Conservation (phyloP, 1,140 invertebrate genomes). For the Maniola jurtina region DNA sequence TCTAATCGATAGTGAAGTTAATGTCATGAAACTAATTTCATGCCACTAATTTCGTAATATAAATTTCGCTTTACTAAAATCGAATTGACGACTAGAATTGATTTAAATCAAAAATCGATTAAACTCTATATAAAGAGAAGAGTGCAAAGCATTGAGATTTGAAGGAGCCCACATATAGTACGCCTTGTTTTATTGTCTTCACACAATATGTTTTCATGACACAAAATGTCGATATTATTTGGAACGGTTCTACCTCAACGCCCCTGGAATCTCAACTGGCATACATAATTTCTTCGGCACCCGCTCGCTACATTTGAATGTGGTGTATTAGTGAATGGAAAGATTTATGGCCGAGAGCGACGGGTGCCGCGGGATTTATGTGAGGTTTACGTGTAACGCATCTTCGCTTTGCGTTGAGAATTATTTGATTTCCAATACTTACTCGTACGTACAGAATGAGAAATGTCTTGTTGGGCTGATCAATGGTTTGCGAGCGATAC, state of each 20-base stretch:
- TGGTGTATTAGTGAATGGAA: constrained; percentile 38
- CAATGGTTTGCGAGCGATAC: constrained; percentile 7
- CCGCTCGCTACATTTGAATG: constrained; percentile 41
- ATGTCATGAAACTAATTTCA: no score
- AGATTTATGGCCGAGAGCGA: constrained; percentile 39
- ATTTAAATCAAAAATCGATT: no score
- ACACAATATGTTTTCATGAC: no score
- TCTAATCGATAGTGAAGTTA: no score
- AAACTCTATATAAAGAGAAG: no score
- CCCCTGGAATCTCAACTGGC: constrained; percentile 18
- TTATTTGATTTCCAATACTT: constrained; percentile 25
- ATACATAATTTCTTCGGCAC: constrained; percentile 24
- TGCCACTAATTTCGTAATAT: no score
- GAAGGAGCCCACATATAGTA: no score
- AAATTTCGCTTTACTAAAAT: no score
- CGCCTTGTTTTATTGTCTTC: no score
- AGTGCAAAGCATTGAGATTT: no score
- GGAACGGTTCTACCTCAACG: background rate
- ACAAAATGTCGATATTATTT: no score
- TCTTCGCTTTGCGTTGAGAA: constrained; percentile 20
- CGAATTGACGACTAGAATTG: no score
- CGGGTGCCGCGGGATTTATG: constrained; percentile 37
- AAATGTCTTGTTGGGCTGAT: constrained; percentile 17
- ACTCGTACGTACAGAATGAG: constrained; percentile 8
- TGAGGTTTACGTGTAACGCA: constrained; percentile 28